These are phyloP conservation scores for Conchocele bisecta DNA, from an alignment of 2,888 invertebrate species.

Conservation along the genomic window DNA sequence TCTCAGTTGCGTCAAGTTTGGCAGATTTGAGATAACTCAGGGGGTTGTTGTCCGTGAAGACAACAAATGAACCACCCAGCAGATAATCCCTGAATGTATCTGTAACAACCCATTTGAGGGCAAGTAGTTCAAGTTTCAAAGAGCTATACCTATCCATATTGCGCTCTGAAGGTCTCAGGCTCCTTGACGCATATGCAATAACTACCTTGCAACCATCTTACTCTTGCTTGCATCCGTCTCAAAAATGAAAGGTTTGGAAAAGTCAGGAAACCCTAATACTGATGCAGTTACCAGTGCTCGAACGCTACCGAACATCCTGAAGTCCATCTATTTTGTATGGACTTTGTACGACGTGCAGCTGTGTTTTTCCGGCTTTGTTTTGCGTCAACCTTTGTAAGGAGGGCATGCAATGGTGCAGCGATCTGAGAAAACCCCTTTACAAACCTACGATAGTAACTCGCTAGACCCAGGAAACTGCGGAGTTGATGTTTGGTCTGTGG, in stretches of 20 bases:
- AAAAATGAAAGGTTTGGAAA: conserved; percentile 41
- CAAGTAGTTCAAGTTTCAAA: conserved; percentile 47
- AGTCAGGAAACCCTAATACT: conserved; percentile 59
- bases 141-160: conserved; percentile 48
- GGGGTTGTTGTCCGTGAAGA: conserved; percentile 28
- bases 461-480: conserved; percentile 37
- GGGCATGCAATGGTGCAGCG: conserved; percentile 35
- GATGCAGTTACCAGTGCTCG: conserved; percentile 36
- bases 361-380: too few relatives aligned
- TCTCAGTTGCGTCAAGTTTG: conserved; percentile 27
- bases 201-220: conserved; percentile 29
- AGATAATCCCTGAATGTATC: conserved; percentile 35
- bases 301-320: conserved; percentile 29
- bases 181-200: conserved; percentile 56
- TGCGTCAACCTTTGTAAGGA: background rate
- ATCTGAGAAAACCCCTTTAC: conserved; percentile 35
- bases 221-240: conserved; percentile 58
- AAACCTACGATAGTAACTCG: conserved; percentile 44
- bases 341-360: too few relatives aligned
- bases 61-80: conserved; percentile 9
- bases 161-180: conserved; percentile 37
- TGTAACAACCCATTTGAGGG: conserved; percentile 28
- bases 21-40: conserved; percentile 34
- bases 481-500: conserved; percentile 24
- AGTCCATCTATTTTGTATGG: conserved; percentile 28